These are phyloP conservation scores for Odontothrips loti DNA, from an alignment of 2,888 invertebrate species.

Conservation along the genomic window DNA sequence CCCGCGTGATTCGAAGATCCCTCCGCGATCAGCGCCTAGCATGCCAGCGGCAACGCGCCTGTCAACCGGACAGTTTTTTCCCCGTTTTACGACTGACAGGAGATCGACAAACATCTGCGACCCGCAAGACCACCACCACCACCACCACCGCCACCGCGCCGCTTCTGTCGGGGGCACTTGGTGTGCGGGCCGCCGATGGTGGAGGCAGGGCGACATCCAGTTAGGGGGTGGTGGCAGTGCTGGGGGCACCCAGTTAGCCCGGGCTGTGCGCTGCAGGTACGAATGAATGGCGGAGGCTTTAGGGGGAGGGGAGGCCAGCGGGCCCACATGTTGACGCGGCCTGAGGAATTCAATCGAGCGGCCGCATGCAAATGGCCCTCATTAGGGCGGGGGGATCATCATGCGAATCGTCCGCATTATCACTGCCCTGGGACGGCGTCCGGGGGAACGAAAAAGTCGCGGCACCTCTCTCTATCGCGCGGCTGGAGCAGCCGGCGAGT, in stretches of 20 bases:
- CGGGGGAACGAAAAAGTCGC: too few relatives aligned
- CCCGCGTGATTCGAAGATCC: neutral
- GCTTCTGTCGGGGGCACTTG: neutral
- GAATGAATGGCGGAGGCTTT: too few relatives aligned
- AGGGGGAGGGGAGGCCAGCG: too few relatives aligned
- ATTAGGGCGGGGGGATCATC: neutral
- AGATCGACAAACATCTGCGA: neutral
- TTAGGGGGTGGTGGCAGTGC: too few relatives aligned
- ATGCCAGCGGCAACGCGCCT: neutral
- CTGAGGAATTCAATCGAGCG: constrained; percentile 7
- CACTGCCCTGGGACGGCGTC: too few relatives aligned
- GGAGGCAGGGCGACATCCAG: too few relatives aligned
- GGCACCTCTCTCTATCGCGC: neutral
- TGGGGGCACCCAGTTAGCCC: too few relatives aligned
- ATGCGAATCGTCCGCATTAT: constrained; percentile 4
- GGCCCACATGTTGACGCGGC: neutral
- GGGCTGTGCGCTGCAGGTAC: too few relatives aligned
- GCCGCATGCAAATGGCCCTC: constrained; percentile 1
- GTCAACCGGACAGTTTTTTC: neutral
- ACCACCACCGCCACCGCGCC: neutral
- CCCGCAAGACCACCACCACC: neutral
- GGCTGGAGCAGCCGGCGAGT: neutral
- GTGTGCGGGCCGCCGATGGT: too few relatives aligned
- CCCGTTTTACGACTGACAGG: neutral
- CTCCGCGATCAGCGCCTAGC: too few relatives aligned